Evolutionary conservation across 2,113 vertebrate species (phyloP), one percentile per base, ranked within the genome.

Genomic region (Gadus macrocephalus): DNA sequence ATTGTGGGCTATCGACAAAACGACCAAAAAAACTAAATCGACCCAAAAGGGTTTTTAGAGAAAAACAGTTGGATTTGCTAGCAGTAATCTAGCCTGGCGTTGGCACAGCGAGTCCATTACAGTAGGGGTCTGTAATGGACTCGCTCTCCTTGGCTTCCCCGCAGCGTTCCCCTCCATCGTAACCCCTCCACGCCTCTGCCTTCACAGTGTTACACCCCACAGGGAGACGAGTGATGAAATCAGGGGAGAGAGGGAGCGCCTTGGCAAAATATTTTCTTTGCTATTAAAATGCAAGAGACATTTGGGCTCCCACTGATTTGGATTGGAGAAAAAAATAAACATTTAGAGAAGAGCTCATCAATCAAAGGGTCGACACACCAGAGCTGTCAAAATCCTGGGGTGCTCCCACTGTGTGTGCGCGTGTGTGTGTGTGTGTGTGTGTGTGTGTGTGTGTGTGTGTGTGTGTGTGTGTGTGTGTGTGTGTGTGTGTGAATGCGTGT

Each of bases 251-350:
- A 64, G 72, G 83, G 85, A 83, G 77, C 61, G 49, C 70, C 71
- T 28, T 0, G 7, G 82, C 78, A 90, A 90, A 49, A 92, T 90
- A 90, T 89, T 86, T 76, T 83, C 77, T 80, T 88, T 89, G 83
- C 83, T 90, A 91, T 91, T 92, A 91, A 88, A 81, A 90, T 91
- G 86, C 86, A 80, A 69, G 0, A 82, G 74, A 84, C 89, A 88
- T 82, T 90, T 89, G 78, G 87, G 87, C 91, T 89, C 91, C 91
- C 89, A 90, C 91, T 92, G 91, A 88, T 88, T 82, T 87, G 85
- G 82, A 87, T 78, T 49, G 42, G 42, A 49, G 8, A 14, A 42
- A 42, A 8, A 42, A 85, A 84, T 88, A 90, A 89, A 90, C 88
- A 87, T 91, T 90, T 88, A 80, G 87, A 86, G 85, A 85, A 72